A percentile compares a stretch with the other conserved stretches of the same genome.
Conservation (phyloP, 2,113 vertebrate genomes). For the Colaptes auratus region DNA sequence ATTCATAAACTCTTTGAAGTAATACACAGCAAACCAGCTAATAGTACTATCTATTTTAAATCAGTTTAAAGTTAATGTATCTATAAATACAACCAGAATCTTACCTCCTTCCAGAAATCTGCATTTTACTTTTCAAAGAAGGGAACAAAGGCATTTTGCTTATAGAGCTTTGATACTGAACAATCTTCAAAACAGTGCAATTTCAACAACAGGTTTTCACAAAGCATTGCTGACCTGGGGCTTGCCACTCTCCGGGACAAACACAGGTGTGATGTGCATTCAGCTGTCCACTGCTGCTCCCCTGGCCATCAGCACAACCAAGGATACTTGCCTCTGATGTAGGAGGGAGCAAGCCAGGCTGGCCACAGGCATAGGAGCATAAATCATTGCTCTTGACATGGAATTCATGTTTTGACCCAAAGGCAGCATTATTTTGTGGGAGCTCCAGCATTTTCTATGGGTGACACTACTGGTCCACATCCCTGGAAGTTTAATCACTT, state of each 20-base stretch:
- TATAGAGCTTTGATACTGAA: background rate
- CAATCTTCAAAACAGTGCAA: background rate
- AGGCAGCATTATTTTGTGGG: background rate
- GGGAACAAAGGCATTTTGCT: background rate
- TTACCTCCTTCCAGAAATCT: background rate
- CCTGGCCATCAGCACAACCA: background rate
- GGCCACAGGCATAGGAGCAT: background rate
- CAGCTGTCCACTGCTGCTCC: background rate
- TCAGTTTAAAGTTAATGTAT: background rate
- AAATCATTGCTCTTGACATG: background rate
- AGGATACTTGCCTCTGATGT: background rate
- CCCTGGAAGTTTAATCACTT: background rate
- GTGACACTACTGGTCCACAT: no score
- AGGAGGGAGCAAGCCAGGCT: fast-evolving
- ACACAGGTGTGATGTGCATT: background rate
- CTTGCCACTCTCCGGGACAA: background rate
- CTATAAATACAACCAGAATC: background rate
- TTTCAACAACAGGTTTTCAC: background rate
- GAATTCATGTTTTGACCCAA: background rate
- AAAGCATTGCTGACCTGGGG: background rate
- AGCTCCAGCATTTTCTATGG: background rate
- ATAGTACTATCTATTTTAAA: background rate
- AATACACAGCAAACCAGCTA: background rate
- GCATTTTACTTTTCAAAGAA: background rate
- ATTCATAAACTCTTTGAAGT: background rate